Evolutionary conservation across 2,888 invertebrate species (phyloP).

Genomic region (Chamaedrilus cognettii): DNA sequence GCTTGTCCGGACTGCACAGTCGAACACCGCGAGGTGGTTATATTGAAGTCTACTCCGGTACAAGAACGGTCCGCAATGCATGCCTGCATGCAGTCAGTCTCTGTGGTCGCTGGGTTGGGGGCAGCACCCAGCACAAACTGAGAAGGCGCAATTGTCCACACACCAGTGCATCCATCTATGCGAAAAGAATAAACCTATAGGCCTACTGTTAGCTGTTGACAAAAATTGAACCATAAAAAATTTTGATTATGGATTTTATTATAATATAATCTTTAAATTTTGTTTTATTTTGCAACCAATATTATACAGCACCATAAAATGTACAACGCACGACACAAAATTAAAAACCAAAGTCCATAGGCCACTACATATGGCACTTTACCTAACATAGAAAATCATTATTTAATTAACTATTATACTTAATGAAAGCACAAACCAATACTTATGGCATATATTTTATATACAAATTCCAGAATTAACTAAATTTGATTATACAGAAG

Average conservation of each 20-base stretch:
- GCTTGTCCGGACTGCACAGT: background rate
- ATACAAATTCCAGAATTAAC: background rate
- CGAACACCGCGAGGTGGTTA: background rate
- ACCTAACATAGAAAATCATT: too few species aligned
- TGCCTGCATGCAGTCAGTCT: background rate
- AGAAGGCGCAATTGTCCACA: background rate
- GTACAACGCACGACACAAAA: too few species aligned
- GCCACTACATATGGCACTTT: too few species aligned
- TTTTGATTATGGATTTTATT: too few species aligned
- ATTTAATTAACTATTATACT: too few species aligned
- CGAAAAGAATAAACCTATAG: too few species aligned
- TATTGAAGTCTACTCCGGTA: background rate
- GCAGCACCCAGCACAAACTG: background rate
- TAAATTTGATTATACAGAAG: background rate
- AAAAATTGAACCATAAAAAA: background rate
- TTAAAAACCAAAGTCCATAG: too few species aligned
- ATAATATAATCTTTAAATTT: too few species aligned
- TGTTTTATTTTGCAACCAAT: too few species aligned
- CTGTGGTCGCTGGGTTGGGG: background rate
- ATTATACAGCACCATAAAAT: too few species aligned
- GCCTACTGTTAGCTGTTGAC: too few species aligned
- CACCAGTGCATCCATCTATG: background rate
- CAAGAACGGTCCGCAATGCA: background rate
- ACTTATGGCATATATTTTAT: background rate
- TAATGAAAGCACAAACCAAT: too few species aligned